phyloP scores from a whole-genome alignment of 1,140 invertebrate genomes.

The Melitaea cinxia region DNA sequence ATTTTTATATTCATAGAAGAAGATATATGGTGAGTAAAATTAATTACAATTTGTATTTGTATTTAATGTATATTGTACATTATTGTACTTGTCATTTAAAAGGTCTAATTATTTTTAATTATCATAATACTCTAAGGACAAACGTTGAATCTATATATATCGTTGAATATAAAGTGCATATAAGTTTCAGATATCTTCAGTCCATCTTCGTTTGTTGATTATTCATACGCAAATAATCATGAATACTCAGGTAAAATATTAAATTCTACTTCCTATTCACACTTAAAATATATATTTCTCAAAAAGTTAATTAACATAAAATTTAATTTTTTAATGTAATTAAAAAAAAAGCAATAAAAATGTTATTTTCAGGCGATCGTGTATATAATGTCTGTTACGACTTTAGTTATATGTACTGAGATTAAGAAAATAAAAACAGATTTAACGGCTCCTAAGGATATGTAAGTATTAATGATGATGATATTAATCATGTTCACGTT shows the following conservation, averaged over 20 bases:
- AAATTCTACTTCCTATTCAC: too few species aligned
- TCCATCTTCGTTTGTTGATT: not conserved
- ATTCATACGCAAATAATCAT: not conserved
- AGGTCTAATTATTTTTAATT: conserved; percentile 28
- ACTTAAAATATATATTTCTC: too few species aligned
- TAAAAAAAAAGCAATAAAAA: not conserved
- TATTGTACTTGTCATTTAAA: not conserved
- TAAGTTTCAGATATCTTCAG: not conserved
- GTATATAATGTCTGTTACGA: not conserved
- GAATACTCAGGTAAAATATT: not conserved
- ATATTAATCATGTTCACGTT: too few species aligned
- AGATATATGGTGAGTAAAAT: too few species aligned
- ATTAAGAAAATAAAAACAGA: conserved; percentile 12
- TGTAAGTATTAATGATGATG: conserved; percentile 37
- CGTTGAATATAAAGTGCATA: too few species aligned
- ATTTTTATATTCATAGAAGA: too few species aligned
- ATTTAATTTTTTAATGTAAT: too few species aligned
- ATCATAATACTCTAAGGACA: conserved; percentile 9
- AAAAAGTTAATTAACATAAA: too few species aligned
- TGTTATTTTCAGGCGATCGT: not conserved
- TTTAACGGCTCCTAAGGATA: conserved; percentile 34
- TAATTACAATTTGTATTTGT: too few species aligned
- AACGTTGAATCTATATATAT: not conserved
- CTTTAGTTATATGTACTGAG: not conserved
- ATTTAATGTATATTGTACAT: too few species aligned